phyloP scores from a whole-genome alignment of 2,888 invertebrate genomes.

The Lacanobia wlatinum region DNA sequence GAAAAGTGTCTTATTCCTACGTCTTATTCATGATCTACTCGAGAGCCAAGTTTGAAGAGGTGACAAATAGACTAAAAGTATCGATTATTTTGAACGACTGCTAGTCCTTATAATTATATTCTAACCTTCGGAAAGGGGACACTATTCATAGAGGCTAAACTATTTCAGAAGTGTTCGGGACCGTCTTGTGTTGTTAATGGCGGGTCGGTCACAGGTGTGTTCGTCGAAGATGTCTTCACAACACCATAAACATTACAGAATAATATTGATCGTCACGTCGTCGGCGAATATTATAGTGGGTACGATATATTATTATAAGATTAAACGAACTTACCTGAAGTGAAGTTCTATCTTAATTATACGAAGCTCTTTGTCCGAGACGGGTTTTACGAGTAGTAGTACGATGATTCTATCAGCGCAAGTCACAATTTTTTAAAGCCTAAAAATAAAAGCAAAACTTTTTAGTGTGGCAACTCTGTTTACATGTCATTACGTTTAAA shows the following conservation, averaged over 20 bases:
- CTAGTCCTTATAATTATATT: not conserved
- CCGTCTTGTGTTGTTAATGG: slow-evolving; percentile 38
- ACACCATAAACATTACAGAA: slow-evolving; percentile 23
- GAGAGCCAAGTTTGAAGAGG: not conserved
- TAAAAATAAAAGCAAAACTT: too few species aligned
- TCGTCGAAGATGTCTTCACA: slow-evolving; percentile 21
- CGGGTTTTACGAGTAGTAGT: too few species aligned
- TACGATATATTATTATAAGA: not conserved
- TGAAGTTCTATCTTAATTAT: too few species aligned
- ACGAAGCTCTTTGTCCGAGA: too few species aligned
- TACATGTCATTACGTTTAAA: too few species aligned
- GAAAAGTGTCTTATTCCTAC: too few species aligned
- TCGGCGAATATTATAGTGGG: not conserved
- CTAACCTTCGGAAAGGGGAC: slow-evolving; percentile 1
- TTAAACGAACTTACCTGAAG: too few species aligned
- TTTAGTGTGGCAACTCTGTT: too few species aligned
- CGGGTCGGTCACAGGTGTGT: slow-evolving; percentile 55
- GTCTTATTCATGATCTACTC: not conserved
- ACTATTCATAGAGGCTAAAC: slow-evolving; percentile 15
- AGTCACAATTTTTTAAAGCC: too few species aligned
- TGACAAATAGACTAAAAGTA: too few species aligned
- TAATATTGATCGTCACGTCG: slow-evolving; percentile 24
- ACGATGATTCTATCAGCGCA: too few species aligned
- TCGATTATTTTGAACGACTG: too few species aligned
- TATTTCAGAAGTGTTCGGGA: slow-evolving; percentile 33